A percentile compares a stretch with the other conserved stretches of the same genome.
Evolutionary conservation across 2,113 vertebrate genomes (phyloP).

Genomic region (Pseudorasbora parva): DNA sequence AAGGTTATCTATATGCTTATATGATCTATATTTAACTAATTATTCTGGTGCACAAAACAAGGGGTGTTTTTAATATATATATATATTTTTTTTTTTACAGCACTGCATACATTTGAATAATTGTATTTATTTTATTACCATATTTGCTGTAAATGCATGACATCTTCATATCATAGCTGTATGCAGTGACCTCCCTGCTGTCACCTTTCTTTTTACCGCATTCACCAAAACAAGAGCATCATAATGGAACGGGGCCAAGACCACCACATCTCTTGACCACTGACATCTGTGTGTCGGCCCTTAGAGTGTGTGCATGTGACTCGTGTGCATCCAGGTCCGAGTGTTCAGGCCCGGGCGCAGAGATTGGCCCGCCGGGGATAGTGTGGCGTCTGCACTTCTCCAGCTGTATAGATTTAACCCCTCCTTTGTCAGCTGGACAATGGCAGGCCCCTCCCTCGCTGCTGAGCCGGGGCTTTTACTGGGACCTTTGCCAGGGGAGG

Average conservation of each 20-base stretch:
- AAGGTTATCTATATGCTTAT: neutral
- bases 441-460: constrained; percentile 63
- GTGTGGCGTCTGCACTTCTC: constrained; percentile 80
- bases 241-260: neutral
- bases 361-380: constrained; percentile 56
- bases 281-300: neutral
- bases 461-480: constrained; percentile 74
- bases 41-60: neutral
- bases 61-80: neutral
- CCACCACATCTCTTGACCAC: neutral
- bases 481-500: constrained; percentile 78
- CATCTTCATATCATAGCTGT: neutral
- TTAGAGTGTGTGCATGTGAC: neutral
- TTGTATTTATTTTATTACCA: neutral
- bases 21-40: neutral
- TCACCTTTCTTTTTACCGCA: neutral
- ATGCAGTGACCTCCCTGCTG: neutral
- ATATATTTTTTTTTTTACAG: neutral
- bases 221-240: neutral
- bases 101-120: neutral
- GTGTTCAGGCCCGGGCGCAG: neutral
- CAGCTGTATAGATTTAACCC: constrained; percentile 72
- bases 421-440: constrained; percentile 73
- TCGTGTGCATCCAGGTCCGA: neutral
- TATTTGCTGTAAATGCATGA: neutral